A percentile compares a stretch with the other conserved stretches of the same genome.
phyloP scores from a whole-genome alignment of 2,113 vertebrate genomes.

The Mesocricetus auratus region DNA sequence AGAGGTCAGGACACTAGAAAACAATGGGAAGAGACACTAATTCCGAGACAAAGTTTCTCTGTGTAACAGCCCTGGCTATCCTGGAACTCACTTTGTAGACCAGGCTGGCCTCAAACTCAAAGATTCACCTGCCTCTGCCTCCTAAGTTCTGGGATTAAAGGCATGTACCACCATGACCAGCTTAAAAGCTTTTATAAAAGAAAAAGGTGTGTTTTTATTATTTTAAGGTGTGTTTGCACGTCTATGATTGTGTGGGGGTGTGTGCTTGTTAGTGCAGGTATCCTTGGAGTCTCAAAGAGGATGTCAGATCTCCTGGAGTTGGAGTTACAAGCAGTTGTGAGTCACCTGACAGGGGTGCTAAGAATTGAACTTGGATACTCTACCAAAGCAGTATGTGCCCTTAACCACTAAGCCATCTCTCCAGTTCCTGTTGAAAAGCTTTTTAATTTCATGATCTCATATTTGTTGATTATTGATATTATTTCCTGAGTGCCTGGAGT shows the following conservation, averaged over 20 bases:
- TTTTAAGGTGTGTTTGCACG: background rate
- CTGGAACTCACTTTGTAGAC: background rate
- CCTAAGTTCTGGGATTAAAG: background rate
- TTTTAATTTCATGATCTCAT: background rate
- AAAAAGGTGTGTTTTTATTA: background rate
- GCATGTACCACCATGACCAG: too few species aligned
- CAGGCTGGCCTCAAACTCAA: background rate
- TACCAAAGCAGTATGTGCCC: background rate
- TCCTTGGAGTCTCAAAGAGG: background rate
- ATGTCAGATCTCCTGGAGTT: background rate
- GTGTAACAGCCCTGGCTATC: too few species aligned
- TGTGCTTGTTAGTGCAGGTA: background rate
- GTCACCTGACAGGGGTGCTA: background rate
- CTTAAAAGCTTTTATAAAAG: background rate
- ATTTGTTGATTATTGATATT: background rate
- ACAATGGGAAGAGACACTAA: too few species aligned
- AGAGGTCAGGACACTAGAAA: too few species aligned
- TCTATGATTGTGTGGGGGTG: background rate
- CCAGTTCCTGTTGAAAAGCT: background rate
- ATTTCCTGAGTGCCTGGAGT: background rate
- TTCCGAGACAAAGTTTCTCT: too few species aligned
- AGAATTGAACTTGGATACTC: background rate
- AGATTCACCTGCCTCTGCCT: background rate
- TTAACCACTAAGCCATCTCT: background rate
- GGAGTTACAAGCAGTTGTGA: background rate